phyloP scores from a whole-genome alignment of 2,888 invertebrate species.

The Metellina segmentata region DNA sequence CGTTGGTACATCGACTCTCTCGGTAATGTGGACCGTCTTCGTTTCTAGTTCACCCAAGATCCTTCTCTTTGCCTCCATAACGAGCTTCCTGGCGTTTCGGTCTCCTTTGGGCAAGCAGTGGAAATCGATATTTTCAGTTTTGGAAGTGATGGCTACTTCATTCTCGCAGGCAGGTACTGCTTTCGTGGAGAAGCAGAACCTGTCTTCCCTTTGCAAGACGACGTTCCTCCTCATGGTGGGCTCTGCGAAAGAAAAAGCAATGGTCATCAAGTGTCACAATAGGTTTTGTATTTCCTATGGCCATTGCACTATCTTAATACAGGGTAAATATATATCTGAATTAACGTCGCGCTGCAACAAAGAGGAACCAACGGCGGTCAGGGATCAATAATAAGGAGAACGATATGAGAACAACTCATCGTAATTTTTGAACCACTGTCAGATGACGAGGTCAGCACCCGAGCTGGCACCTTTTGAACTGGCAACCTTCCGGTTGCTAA shows the following conservation, averaged over 20 bases:
- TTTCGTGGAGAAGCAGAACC: slow-evolving; percentile 72
- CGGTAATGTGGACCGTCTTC: slow-evolving; percentile 70
- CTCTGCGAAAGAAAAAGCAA: slow-evolving; percentile 10
- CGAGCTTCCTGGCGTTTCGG: slow-evolving; percentile 63
- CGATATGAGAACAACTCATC: too few species aligned
- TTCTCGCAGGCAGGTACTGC: slow-evolving; percentile 64
- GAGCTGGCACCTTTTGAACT: too few species aligned
- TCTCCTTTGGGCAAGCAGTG: slow-evolving; percentile 75
- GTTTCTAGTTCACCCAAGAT: slow-evolving; percentile 71
- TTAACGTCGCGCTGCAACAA: too few species aligned
- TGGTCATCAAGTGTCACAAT: background rate
- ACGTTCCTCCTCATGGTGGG: slow-evolving; percentile 43
- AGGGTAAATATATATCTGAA: too few species aligned
- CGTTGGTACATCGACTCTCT: slow-evolving; percentile 13
- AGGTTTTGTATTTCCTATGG: too few species aligned
- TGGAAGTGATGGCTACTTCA: background rate
- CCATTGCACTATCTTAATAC: too few species aligned
- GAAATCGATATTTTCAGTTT: slow-evolving; percentile 46
- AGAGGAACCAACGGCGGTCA: too few species aligned
- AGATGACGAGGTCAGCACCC: too few species aligned
- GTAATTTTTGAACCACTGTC: too few species aligned
- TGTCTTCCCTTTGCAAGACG: slow-evolving; percentile 24
- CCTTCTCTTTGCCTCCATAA: slow-evolving; percentile 46
- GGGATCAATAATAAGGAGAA: too few species aligned
- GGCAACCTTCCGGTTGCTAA: too few species aligned